Percentiles rank a stretch among this genome's conserved stretches.
phyloP scores from a whole-genome alignment of 35 echinoderm and acorn worm species.

The Eucidaris tribuloides region DNA sequence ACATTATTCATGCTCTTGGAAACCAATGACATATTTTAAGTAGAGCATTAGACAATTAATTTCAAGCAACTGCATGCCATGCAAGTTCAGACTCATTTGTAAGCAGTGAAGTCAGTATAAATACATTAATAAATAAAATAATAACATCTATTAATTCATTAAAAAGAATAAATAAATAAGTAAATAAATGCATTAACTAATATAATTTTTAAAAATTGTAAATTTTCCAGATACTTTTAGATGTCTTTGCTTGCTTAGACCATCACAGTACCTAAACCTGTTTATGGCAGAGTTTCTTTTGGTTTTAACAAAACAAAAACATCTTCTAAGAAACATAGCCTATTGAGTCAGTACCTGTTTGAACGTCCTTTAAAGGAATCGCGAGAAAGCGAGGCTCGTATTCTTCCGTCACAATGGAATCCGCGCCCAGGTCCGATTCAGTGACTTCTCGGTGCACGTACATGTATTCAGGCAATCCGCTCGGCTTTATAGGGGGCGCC shows the following conservation, averaged over 20 bases:
- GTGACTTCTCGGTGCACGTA: constrained; percentile 68
- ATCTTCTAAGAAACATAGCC: background rate
- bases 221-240: background rate
- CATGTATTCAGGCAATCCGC: constrained; percentile 88
- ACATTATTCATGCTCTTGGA: no score
- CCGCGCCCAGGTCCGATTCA: constrained; percentile 80
- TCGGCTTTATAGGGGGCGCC: constrained; percentile 22
- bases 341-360: background rate
- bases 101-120: no score
- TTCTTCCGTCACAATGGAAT: constrained; percentile 80
- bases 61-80: no score
- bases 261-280: background rate
- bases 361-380: background rate
- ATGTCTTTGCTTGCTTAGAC: background rate
- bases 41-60: no score
- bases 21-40: no score
- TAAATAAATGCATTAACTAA: background rate
- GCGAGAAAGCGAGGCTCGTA: constrained; percentile 65
- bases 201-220: background rate
- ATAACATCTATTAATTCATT: no score
- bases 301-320: background rate
- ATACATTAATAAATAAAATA: no score
- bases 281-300: background rate
- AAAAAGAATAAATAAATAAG: background rate
- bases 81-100: no score